Evolutionary conservation across 2,113 vertebrate species (phyloP).

Genomic region (Albula goreensis): DNA sequence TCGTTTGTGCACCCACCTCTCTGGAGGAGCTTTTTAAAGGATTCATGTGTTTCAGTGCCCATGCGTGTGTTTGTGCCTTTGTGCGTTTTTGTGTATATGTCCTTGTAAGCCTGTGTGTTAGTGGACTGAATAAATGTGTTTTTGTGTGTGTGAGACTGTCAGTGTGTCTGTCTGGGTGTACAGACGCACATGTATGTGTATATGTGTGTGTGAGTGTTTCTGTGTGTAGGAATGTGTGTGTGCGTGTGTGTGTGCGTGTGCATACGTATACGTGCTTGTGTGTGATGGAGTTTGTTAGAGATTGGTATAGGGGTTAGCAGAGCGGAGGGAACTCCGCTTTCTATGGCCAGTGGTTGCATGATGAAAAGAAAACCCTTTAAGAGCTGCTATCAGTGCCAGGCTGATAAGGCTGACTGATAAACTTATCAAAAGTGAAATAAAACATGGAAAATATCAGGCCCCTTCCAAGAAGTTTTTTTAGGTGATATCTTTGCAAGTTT

Average conservation of each 20-base stretch:
- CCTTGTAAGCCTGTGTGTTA: neutral
- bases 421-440: neutral
- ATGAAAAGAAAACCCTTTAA: neutral
- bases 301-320: too few relatives aligned
- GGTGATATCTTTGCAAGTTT: too few relatives aligned
- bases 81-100: neutral
- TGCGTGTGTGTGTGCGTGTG: neutral
- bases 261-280: neutral
- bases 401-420: neutral
- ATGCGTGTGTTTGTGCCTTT: conserved; percentile 3
- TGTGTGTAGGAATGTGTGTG: conserved; percentile 11
- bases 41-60: neutral
- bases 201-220: neutral
- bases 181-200: neutral
- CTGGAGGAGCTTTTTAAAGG: neutral
- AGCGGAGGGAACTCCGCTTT: neutral
- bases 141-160: conserved; percentile 5
- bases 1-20: neutral
- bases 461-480: too few relatives aligned
- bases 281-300: neutral
- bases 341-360: neutral
- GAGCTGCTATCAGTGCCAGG: neutral
- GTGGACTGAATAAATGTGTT: too few relatives aligned
- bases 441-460: too few relatives aligned
- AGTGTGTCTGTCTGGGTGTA: conserved; percentile 8